phyloP scores from a whole-genome alignment of 2,797 vertebrate species.

The Xiphorhynchus erythropygius region DNA sequence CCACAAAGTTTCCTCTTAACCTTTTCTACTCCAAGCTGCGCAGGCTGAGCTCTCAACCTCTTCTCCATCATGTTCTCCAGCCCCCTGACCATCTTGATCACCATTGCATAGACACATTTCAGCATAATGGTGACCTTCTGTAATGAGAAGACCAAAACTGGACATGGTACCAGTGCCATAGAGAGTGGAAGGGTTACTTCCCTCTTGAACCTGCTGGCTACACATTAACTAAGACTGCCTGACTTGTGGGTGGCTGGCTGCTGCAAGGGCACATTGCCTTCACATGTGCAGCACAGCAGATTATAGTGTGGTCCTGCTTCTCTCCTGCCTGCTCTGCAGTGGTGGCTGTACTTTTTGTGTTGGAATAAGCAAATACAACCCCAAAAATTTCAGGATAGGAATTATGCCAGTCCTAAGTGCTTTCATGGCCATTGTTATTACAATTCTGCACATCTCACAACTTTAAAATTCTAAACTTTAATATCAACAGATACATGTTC shows the following conservation, averaged over 20 bases:
- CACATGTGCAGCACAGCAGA: no score
- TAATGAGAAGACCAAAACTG: background rate
- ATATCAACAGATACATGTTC: background rate
- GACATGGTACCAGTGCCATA: background rate
- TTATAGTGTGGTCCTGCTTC: background rate
- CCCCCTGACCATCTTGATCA: background rate
- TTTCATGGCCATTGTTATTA: background rate
- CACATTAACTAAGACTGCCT: rapidly evolving
- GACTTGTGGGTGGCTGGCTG: background rate
- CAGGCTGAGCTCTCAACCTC: background rate
- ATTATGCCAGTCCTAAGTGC: background rate
- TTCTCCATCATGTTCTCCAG: background rate
- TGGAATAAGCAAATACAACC: background rate
- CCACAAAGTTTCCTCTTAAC: background rate
- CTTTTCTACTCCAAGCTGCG: background rate
- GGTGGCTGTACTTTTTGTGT: background rate
- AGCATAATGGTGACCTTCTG: background rate
- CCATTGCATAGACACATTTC: background rate
- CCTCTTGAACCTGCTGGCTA: background rate
- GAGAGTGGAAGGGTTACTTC: background rate
- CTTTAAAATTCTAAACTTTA: background rate
- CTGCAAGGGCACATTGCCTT: rapidly evolving
- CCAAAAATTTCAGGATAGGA: background rate
- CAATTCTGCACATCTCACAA: background rate
- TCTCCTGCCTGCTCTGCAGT: background rate